Conservation (phyloP, 2,888 invertebrate genomes). For the Micropterix aruncella region DNA sequence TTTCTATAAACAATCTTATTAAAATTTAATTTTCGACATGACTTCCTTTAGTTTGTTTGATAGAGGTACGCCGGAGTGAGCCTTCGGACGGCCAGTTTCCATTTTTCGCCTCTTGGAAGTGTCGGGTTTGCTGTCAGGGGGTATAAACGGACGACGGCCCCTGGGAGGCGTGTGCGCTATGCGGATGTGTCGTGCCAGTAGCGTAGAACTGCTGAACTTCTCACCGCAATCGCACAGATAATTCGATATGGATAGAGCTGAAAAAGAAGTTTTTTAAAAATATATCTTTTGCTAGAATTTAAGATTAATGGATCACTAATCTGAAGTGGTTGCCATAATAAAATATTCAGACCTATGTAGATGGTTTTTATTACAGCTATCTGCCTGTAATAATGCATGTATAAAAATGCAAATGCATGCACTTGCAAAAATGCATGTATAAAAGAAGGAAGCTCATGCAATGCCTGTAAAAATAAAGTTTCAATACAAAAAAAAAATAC, state of each 20-base stretch:
- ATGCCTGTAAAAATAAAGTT: too few species aligned
- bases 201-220: conserved; percentile 30
- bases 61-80: conserved; percentile 27
- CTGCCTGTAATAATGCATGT: too few species aligned
- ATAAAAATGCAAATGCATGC: too few species aligned
- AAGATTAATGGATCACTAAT: too few species aligned
- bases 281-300: not conserved
- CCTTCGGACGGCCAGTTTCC: conserved; percentile 17
- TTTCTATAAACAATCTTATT: too few species aligned
- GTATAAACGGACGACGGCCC: conserved; percentile 23
- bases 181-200: conserved; percentile 29
- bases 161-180: conserved; percentile 38
- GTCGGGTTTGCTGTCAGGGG: conserved; percentile 21
- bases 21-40: conserved; percentile 18
- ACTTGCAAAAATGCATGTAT: too few species aligned
- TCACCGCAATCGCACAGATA: conserved; percentile 40
- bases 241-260: conserved; percentile 23
- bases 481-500: too few species aligned
- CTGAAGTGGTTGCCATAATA: too few species aligned
- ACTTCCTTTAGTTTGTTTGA: conserved; percentile 27
- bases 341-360: too few species aligned
- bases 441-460: too few species aligned
- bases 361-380: too few species aligned
- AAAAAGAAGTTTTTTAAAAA: conserved; percentile 5
- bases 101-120: conserved; percentile 10